Base-by-base conservation (phyloP, 30 jellyfish, hydroid and myxozoan genomes). In the Mastigias papua region DNA sequence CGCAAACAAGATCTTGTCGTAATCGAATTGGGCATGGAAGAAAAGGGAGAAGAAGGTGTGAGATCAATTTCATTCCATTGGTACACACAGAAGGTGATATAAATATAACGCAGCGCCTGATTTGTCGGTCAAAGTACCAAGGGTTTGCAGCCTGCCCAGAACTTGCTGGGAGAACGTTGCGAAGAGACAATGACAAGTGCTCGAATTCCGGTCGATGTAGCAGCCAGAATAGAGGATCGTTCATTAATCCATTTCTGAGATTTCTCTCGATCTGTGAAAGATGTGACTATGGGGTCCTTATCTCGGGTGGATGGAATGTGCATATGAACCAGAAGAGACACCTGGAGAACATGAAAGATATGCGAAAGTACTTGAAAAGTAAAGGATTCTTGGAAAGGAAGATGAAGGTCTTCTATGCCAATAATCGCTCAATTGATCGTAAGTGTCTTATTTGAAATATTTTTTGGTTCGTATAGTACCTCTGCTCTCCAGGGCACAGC, bases 231-330 rank as follows among this genome's bases (percentile, higher is more conserved):
- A 82, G 86, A 49, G 73, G 85, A 7, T 34, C 64, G 13, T 66
- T 35, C 70, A 21, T 60, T 16, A 49, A 64, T 34, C 84, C 92
- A 6, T 64, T 80, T 21, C 73, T 80, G 34, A 51, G 93, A 23
- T 81, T 71, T 27, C 85, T 74, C 70, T 89, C 89, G 58, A 58
- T 70, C 34, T 89, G 93, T 67, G 97, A 89, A 46, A 60, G 86
- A 48, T 95, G 99, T 51, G 99, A 95, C 81, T 81, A 84, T 61
- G 97, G 95, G 1, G 93, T 95, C 32, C 49, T 95, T 61, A 75
- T 95, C 17, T 95, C 97, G 10, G 99, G 99, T 0, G 99, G 99
- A 10, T 90, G 99, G 98, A 91, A 90, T 69, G 90, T 79, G 16
- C 80, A 71, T 32, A 90, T 87, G 93, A 91, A 95, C 77, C 89